Base-by-base conservation (phyloP, 2,797 vertebrate species). In the Scarus forsteni region DNA sequence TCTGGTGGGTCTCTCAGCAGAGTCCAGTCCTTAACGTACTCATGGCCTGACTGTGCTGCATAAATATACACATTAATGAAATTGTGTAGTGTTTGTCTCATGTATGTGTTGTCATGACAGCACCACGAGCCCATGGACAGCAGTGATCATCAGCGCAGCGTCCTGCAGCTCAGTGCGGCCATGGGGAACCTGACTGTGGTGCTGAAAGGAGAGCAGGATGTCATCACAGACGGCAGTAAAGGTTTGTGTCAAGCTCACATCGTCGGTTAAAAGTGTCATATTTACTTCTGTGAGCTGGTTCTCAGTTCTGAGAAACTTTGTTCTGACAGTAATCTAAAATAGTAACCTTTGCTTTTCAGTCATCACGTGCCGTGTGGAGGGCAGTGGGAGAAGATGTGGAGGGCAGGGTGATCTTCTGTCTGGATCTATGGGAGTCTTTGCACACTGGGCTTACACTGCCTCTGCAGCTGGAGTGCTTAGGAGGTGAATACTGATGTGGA, bases 351-450 rank as follows among this genome's bases (percentile, higher is more conserved):
- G 90, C 71, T 72, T 79, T 75, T 0, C 81, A 99, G 98, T 98
- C 48, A 91, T 98, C 3, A 90, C 92, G 0, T 99, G 98, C 88
- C 95, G 88, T 55, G 89, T 92, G 0, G 95, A 96, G 86, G 98
- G 98, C 85, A 99, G 98, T 68, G 93, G 94, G 74, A 95, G 98
- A 64, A 91, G 98, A 70, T 99, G 98, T 43, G 98, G 98, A 0
- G 98, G 98, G 46, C 98, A 99, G 83, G 98, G 98, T 0, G 98
- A 99, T 77, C 95, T 99, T 50, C 94, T 99, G 0, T 96, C 97
- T 0, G 98, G 98, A 45, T 95, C 97, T 50, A 87, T 99, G 57
- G 98, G 98, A 27, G 96, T 96, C 75, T 85, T 99, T 65, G 95
- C 94, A 0, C 96, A 99, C 85, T 99, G 98, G 98, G 98, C 98